Conservation (phyloP, 2,888 invertebrate species). For the Pachliopta kotzebuea region DNA sequence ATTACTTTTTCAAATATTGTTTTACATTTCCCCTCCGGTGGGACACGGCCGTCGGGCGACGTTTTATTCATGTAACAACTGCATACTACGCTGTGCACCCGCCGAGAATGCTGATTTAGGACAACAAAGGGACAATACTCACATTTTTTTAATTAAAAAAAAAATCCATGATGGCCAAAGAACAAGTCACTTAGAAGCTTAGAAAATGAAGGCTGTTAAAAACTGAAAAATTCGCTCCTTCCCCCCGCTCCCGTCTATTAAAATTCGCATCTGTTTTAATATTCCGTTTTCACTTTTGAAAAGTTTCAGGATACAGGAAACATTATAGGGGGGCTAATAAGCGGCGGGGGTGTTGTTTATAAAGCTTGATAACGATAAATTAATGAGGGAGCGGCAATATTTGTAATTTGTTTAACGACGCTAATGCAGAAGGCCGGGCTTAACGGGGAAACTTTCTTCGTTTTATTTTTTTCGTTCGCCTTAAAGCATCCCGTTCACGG, state of each 20-base stretch:
- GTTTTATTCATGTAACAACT: slow-evolving; percentile 20
- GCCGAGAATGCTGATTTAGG: slow-evolving; percentile 3
- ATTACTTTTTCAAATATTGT: slow-evolving; percentile 49
- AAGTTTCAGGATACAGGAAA: slow-evolving; percentile 19
- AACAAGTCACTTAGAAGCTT: no score
- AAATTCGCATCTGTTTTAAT: slow-evolving; percentile 18
- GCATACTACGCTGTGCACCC: slow-evolving; percentile 14
- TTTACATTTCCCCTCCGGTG: slow-evolving; percentile 41
- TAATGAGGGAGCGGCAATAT: slow-evolving; percentile 39
- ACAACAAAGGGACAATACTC: not conserved
- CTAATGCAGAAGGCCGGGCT: slow-evolving; percentile 32
- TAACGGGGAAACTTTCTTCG: slow-evolving; percentile 20
- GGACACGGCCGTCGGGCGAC: slow-evolving; percentile 42
- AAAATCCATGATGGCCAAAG: not conserved
- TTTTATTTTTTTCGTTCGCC: slow-evolving; percentile 4
- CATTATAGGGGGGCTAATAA: slow-evolving; percentile 21
- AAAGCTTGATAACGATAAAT: slow-evolving; percentile 36
- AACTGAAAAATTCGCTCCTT: not conserved
- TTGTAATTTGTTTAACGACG: slow-evolving; percentile 41
- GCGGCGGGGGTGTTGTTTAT: slow-evolving; percentile 25
- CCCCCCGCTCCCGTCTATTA: not conserved
- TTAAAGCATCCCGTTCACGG: slow-evolving; percentile 15
- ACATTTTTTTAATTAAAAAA: not conserved
- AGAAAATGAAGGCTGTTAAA: not conserved
- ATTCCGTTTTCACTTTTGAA: slow-evolving; percentile 15